Conservation (phyloP, 2,797 vertebrate species). For the Neosilurus hyrtlii region DNA sequence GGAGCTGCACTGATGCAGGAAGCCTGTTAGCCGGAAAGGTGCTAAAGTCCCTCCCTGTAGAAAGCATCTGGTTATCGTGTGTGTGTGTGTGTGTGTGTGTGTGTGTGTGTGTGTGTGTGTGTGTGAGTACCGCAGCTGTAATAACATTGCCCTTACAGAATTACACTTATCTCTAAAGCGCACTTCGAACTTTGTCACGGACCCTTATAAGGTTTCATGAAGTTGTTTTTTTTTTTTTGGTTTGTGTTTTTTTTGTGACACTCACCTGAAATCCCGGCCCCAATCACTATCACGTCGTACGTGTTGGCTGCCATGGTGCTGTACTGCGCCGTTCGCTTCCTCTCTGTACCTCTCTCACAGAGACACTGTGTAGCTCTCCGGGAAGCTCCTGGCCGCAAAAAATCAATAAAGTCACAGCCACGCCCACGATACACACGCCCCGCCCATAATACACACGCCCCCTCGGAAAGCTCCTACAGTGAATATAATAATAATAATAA, state of each 20-base stretch:
- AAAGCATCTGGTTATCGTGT: background rate
- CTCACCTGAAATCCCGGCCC: constrained; percentile 92
- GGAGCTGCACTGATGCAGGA: background rate
- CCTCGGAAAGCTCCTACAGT: background rate
- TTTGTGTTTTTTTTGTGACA: constrained; percentile 14
- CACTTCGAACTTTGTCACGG: constrained; percentile 21
- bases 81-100: no score
- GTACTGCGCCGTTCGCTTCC: constrained; percentile 20
- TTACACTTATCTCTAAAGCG: background rate
- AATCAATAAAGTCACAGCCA: constrained; percentile 57
- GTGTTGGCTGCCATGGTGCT: constrained; percentile 75
- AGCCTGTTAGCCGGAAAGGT: constrained; percentile 8
- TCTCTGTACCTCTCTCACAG: background rate
- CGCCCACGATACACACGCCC: constrained; percentile 39
- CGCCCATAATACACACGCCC: constrained; percentile 18
- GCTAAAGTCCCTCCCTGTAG: constrained; percentile 16
- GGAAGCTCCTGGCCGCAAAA: constrained; percentile 67
- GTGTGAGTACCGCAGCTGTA: background rate
- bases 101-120: no score
- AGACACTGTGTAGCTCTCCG: constrained; percentile 53
- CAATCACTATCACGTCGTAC: constrained; percentile 87
- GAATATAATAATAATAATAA: no score
- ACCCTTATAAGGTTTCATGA: background rate
- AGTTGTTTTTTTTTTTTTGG: background rate
- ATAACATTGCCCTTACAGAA: background rate